These are phyloP conservation scores for Bolinopsis microptera DNA, from an alignment of 37 sponge, comb jelly and placozoan genomes.

Conservation along the genomic window DNA sequence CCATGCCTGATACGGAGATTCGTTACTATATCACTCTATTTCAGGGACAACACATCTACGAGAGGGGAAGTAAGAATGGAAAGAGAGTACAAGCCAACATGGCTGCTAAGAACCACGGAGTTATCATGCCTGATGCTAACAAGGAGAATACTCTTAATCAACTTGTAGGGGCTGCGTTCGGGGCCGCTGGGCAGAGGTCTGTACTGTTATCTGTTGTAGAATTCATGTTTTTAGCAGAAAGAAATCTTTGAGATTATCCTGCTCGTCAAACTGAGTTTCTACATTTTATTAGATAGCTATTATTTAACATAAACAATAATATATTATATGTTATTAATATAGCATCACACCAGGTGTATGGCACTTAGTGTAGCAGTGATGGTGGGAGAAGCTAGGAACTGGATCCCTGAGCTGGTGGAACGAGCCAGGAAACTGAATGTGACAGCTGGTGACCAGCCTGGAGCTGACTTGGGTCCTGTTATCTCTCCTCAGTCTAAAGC, in stretches of 20 bases:
- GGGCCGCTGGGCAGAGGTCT: constrained; percentile 93
- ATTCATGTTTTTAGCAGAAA: no score
- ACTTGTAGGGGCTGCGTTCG: constrained; percentile 97
- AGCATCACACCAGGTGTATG: constrained; percentile 88
- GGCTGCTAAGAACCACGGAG: constrained; percentile 99
- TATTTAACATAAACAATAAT: no score
- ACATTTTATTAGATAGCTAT: no score
- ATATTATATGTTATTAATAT: no score
- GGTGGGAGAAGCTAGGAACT: constrained; percentile 91
- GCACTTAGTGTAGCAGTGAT: constrained; percentile 93
- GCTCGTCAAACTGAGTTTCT: no score
- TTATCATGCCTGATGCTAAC: constrained; percentile 98
- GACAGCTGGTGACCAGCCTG: constrained; percentile 80
- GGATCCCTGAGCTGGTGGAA: constrained; percentile 95
- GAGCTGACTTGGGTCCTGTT: constrained; percentile 94
- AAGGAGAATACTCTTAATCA: constrained; percentile 97
- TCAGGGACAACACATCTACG: constrained; percentile 90
- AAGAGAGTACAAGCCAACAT: constrained; percentile 99
- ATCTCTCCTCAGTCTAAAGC: constrained; percentile 94
- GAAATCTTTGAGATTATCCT: no score
- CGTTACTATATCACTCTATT: neutral
- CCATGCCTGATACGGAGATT: no score
- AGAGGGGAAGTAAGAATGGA: constrained; percentile 88
- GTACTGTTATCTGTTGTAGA: no score
- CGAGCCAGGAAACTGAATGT: constrained; percentile 83